Percentiles rank a stretch among this genome's conserved stretches.
phyloP scores from a whole-genome alignment of 2,888 invertebrate genomes.

The Andrena haemorrhoa region DNA sequence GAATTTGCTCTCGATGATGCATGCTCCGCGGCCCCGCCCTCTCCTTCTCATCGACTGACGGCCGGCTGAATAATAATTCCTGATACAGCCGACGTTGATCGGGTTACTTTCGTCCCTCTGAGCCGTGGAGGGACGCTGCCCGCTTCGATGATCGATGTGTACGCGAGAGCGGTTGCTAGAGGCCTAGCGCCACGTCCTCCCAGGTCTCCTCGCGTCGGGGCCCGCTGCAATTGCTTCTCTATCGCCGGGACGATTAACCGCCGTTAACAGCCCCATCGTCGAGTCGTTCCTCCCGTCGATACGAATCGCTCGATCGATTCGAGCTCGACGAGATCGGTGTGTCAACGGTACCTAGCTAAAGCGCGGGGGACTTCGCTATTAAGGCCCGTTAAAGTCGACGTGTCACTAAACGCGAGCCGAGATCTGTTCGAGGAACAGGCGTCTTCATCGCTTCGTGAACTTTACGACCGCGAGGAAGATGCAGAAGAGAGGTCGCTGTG shows the following conservation, averaged over 20 bases:
- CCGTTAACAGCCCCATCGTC: constrained; percentile 41
- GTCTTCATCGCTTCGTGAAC: constrained; percentile 20
- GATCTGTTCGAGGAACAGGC: constrained; percentile 1
- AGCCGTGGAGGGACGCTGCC: constrained; percentile 45
- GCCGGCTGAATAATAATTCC: constrained; percentile 76
- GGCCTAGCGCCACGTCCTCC: constrained; percentile 42
- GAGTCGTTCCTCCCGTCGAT: constrained; percentile 7
- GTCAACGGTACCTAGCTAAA: too few relatives aligned
- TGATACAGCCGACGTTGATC: constrained; percentile 74
- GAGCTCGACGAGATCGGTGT: neutral
- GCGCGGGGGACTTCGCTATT: too few relatives aligned
- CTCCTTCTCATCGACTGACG: constrained; percentile 68
- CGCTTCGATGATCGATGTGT: constrained; percentile 70
- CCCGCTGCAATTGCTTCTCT: constrained; percentile 38
- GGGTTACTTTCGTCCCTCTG: constrained; percentile 65
- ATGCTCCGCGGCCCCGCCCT: constrained; percentile 72
- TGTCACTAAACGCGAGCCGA: neutral
- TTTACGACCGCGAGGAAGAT: constrained; percentile 52
- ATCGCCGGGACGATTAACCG: constrained; percentile 47
- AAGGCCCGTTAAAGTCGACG: neutral
- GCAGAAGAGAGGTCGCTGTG: constrained; percentile 40
- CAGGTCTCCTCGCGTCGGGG: neutral
- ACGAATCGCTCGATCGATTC: constrained; percentile 10
- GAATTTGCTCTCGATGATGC: constrained; percentile 78
- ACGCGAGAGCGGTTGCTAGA: constrained; percentile 25